A percentile compares a stretch with the other conserved stretches of the same genome.
These are phyloP conservation scores for Cosmopolites sordidus DNA, from an alignment of 2,888 invertebrate genomes.

Conservation along the genomic window DNA sequence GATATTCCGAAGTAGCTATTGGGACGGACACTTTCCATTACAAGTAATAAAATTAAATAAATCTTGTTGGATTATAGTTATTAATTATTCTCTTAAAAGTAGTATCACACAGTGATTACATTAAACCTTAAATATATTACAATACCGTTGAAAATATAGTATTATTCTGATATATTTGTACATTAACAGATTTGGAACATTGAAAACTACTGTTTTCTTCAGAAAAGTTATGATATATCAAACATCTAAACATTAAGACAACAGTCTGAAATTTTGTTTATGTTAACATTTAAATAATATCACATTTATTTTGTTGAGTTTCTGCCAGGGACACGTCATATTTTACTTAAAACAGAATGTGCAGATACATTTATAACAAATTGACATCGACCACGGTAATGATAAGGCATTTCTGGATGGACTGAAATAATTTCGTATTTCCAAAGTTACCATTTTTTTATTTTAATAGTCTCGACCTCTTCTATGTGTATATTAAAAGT, in stretches of 20 bases:
- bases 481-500: no score
- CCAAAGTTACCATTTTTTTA: no score
- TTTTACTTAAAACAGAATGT: no score
- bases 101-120: constrained; percentile 15
- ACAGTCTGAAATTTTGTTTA: neutral
- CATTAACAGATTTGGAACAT: neutral
- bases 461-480: no score
- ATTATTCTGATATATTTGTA: neutral
- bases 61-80: neutral
- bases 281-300: neutral
- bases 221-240: neutral
- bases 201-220: no score
- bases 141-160: neutral
- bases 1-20: no score
- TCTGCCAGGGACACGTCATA: neutral
- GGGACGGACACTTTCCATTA: no score
- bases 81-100: neutral
- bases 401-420: no score
- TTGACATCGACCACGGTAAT: no score
- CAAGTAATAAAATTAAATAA: no score
- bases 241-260: neutral
- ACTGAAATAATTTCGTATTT: no score
- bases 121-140: neutral
- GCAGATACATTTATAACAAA: no score
- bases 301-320: neutral